Evolutionary conservation across 2,113 vertebrate genomes (phyloP), one percentile per base, ranked within the genome.

Genomic region (Clarias gariepinus): DNA sequence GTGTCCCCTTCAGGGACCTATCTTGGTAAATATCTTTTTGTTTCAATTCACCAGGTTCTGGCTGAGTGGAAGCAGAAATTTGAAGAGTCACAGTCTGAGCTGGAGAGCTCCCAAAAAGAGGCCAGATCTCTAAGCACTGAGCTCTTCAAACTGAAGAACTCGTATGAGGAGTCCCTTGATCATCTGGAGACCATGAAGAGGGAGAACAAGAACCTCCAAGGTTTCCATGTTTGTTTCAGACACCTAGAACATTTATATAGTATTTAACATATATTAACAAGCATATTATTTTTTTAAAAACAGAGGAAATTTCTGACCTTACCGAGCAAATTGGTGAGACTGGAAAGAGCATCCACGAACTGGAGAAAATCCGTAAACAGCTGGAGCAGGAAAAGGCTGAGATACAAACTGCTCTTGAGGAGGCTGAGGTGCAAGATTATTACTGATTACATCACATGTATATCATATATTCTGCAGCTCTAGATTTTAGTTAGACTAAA

Each of bases 51-150:
- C 6, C 53, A 94, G 93, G 86, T 94, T 82, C 89, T 94, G 71
- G 82, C 93, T 84, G 93, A 94, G 88, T 94, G 93, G 93, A 94
- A 93, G 89, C 93, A 94, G 88, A 94, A 94, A 88, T 90, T 89
- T 85, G 93, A 94, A 81, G 93, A 94, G 85, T 93, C 92, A 25
- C 93, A 94, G 85, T 66, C 83, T 85, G 93, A 93, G 86, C 87
- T 93, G 69, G 93, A 94, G 83, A 89, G 90, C 55, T 28, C 92
- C 80, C 92, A 92, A 85, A 94, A 93, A 82, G 93, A 94, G n/a
- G 87, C 93, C 82, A 91, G 92, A 71, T 91, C 92, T 87, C 89
- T 93, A 41, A 92, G 93, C 87, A 94, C 93, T 77, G 92, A 93
- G 60, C 92, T 94, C 19, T 94, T 94, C 82, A 94, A 94, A 91